Evolutionary conservation across 2,113 vertebrate species (phyloP), one percentile per base, ranked within the genome.

Genomic region (Labeo rohita): DNA sequence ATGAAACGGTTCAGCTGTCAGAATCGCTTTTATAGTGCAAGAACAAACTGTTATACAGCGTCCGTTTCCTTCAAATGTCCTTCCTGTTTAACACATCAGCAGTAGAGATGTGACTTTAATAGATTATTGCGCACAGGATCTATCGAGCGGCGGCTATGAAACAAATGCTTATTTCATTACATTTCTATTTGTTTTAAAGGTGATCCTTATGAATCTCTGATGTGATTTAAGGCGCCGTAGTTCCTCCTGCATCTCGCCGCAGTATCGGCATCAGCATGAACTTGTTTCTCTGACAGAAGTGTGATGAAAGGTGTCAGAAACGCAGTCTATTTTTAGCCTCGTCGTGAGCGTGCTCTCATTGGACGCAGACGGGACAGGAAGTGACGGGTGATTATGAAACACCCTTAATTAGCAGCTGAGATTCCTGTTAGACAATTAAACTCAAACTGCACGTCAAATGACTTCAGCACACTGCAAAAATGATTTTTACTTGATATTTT

Each of bases 261-360:
- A 56, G 8, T 21, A n/a, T 65, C 63, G 28, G 68, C 34, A 8
- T 70, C 15, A 4, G 75, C 82, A 74, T 45, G n/a, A 49, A 15
- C 59, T 81, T 81, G 39, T 83, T 66, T 59, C 87, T 89, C 86
- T 90, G 66, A 85, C 84, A 87, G 87, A 92, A 90, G 92, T 92
- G 91, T 91, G 85, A 87, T 89, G 89, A 89, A 43, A 93, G 88
- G 91, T 89, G 92, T 89, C 76, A 54, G 87, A 86, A 90, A 83
- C 70, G 85, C 77, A 86, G 90, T 1, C 92, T 95, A 93, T 95
- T 94, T 93, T 91, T 93, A 93, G 81, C 49, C 2, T 18, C 85
- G 28, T 72, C 13, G 45, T 63, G 87, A 91, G 92, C 91, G 70
- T 15, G 18, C 87, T 90, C 89, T 88, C 80, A 77, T 87, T 59